A percentile compares a stretch with the other conserved stretches of the same genome.
These are phyloP conservation scores for Xestia c-nigrum DNA, from an alignment of 2,888 invertebrate species.

Conservation along the genomic window DNA sequence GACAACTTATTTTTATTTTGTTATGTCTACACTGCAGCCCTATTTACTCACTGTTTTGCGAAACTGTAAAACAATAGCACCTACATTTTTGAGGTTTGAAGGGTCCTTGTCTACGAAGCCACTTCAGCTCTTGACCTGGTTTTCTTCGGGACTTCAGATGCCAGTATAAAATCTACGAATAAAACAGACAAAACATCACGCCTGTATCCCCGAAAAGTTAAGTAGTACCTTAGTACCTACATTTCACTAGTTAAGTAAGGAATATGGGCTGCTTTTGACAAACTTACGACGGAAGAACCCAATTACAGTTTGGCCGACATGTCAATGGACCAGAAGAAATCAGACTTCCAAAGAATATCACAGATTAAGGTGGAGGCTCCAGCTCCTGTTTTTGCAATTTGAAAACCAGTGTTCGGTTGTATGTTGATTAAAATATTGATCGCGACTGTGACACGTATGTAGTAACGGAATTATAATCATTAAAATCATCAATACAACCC, in stretches of 20 bases:
- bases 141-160: constrained; percentile 31
- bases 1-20: constrained; percentile 12
- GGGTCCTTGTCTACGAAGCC: constrained; percentile 46
- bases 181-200: constrained; percentile 6
- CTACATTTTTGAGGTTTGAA: constrained; percentile 38
- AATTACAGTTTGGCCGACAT: not conserved
- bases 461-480: no score
- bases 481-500: no score
- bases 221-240: not conserved
- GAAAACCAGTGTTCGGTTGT: no score
- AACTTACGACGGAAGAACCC: not conserved
- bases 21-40: constrained; percentile 31
- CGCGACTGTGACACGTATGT: no score
- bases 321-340: not conserved
- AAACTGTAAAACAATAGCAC: constrained; percentile 43
- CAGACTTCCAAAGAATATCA: constrained; percentile 15
- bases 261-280: not conserved
- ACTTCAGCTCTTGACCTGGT: constrained; percentile 55
- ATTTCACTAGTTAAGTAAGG: not conserved
- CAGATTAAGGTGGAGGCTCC: not conserved
- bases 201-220: not conserved
- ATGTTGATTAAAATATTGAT: no score
- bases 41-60: constrained; percentile 18
- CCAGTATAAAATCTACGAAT: constrained; percentile 7
- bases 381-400: no score